Percentiles rank a stretch among this genome's conserved stretches.
Evolutionary conservation across 92 coral and sea anemone species (phyloP).

Genomic region (Desmophyllum pertusum): DNA sequence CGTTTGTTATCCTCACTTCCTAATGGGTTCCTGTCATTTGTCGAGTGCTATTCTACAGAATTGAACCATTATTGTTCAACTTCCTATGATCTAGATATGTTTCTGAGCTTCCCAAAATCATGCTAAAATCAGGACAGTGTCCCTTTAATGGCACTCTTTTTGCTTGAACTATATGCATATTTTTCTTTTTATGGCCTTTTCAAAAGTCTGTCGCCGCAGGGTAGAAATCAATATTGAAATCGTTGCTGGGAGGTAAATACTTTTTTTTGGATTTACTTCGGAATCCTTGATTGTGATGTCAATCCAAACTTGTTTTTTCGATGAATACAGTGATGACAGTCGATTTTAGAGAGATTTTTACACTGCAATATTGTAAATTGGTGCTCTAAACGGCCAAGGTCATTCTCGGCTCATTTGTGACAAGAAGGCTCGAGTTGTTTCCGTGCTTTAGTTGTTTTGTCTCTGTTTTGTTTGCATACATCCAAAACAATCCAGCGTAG

Average conservation of each 20-base stretch:
- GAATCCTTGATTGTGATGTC: background rate
- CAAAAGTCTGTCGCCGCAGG: conserved; percentile 1
- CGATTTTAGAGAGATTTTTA: conserved; percentile 11
- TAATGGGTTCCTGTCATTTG: no score
- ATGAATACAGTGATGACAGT: conserved; percentile 37
- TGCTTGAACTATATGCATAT: no score
- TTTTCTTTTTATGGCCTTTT: background rate
- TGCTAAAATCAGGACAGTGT: no score
- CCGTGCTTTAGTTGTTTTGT: background rate
- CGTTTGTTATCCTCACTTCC: no score
- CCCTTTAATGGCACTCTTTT: no score
- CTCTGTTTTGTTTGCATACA: background rate
- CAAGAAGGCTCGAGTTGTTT: background rate
- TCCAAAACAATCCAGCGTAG: background rate
- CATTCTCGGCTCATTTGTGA: background rate
- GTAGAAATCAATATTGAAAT: conserved; percentile 19
- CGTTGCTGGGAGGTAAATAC: conserved; percentile 13
- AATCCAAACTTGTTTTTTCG: background rate
- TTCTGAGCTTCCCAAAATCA: background rate
- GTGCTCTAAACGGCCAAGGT: conserved; percentile 12
- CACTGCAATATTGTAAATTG: background rate
- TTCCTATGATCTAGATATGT: no score
- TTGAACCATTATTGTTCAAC: no score
- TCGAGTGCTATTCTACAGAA: no score
- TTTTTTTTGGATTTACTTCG: background rate